Evolutionary conservation across 2,113 vertebrate species (phyloP).

Genomic region (Thalassarche chlororhynchos): DNA sequence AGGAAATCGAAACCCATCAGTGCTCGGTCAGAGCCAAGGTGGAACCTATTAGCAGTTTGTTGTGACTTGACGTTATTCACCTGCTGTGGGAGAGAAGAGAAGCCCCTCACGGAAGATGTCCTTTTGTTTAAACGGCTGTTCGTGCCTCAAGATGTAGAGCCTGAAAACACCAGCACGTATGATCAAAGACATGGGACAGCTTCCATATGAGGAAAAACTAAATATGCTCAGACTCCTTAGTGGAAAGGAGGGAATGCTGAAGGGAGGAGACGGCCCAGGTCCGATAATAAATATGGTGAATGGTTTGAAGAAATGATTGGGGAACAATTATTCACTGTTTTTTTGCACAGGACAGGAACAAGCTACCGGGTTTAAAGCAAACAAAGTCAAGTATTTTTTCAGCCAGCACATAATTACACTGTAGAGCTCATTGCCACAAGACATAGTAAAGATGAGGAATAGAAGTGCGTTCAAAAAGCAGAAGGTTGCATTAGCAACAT

Average conservation of each 20-base stretch:
- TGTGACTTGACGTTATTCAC: constrained; percentile 61
- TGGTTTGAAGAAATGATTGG: not conserved
- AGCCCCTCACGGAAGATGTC: not conserved
- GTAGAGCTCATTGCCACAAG: not conserved
- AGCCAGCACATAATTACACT: not conserved
- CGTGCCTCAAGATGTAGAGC: not conserved
- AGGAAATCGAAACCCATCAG: not conserved
- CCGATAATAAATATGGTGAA: not conserved
- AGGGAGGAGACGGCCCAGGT: not conserved
- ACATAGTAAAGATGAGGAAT: not conserved
- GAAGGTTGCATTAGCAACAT: not conserved
- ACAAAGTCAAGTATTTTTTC: not conserved
- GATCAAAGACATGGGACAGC: not conserved
- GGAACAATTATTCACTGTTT: not conserved
- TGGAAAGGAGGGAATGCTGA: not conserved
- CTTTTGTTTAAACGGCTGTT: not conserved
- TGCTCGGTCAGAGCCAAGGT: not conserved
- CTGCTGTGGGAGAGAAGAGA: not conserved
- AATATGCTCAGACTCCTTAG: not conserved
- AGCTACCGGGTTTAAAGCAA: not conserved
- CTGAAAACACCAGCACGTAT: not conserved
- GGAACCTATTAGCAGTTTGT: constrained; percentile 56
- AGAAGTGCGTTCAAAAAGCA: not conserved
- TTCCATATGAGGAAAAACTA: not conserved
- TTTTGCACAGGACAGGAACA: not conserved